A percentile compares a stretch with the other conserved stretches of the same genome.
Evolutionary conservation across 2,888 invertebrate species (phyloP).

Genomic region (Drosophila prostipennis): DNA sequence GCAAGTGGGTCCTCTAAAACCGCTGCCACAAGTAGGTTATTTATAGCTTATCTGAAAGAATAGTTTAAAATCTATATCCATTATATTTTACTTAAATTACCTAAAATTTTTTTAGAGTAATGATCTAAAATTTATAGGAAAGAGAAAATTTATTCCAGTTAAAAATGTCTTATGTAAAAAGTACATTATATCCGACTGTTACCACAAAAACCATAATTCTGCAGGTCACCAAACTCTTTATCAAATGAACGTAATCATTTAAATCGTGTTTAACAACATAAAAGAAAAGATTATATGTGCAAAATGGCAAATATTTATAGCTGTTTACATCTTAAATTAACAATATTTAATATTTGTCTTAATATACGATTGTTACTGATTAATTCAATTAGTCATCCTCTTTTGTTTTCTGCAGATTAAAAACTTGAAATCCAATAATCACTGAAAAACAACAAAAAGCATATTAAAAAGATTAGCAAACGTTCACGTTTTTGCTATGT

Average conservation of each 20-base stretch:
- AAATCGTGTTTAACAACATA: not conserved
- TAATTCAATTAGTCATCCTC: not conserved
- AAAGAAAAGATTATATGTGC: not conserved
- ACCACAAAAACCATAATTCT: not conserved
- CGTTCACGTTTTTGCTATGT: constrained; percentile 4
- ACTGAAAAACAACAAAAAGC: not conserved
- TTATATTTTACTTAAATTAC: too few species aligned
- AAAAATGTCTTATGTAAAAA: too few species aligned
- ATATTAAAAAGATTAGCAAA: not conserved
- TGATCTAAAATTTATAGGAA: too few species aligned
- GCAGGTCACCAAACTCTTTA: not conserved
- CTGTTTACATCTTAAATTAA: constrained; percentile 1
- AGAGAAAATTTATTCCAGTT: too few species aligned
- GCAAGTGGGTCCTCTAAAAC: constrained; percentile 79
- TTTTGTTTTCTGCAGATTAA: not conserved
- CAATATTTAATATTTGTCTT: not conserved
- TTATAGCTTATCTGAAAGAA: too few species aligned
- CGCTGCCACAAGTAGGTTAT: constrained; percentile 56
- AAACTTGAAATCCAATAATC: not conserved
- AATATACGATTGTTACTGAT: not conserved
- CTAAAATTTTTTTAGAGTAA: too few species aligned
- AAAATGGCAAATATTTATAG: not conserved
- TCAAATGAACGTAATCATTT: not conserved
- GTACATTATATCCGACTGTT: not conserved
- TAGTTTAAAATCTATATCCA: too few species aligned